A percentile compares a stretch with the other conserved stretches of the same genome.
phyloP scores from a whole-genome alignment of 2,797 vertebrate species.

The Enteromius argenteus region DNA sequence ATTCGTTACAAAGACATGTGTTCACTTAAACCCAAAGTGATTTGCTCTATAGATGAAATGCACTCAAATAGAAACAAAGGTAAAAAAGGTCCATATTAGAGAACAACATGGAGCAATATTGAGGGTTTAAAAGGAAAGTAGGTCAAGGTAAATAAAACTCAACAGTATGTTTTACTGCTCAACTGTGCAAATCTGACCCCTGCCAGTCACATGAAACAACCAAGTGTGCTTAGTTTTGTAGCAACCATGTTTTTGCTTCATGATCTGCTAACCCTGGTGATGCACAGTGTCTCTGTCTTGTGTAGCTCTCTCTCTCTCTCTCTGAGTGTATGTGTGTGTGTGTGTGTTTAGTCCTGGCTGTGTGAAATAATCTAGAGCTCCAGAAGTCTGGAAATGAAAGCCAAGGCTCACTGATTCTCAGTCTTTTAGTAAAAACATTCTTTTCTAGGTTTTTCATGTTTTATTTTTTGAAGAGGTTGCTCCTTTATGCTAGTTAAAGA shows the following conservation, averaged over 20 bases:
- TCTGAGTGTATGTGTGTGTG: background rate
- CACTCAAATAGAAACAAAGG: constrained; percentile 40
- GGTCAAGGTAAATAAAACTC: constrained; percentile 48
- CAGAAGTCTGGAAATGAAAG: background rate
- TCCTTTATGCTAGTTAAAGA: background rate
- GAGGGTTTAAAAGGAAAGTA: constrained; percentile 37
- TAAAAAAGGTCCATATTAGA: constrained; percentile 33
- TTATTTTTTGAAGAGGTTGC: background rate
- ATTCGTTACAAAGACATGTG: constrained; percentile 8
- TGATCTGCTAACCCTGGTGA: background rate
- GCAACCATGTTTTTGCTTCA: background rate
- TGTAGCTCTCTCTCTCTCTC: background rate
- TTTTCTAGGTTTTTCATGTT: background rate
- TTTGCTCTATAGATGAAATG: constrained; percentile 16
- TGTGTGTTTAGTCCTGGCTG: background rate
- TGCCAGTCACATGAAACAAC: background rate
- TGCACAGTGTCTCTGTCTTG: background rate
- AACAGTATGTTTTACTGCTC: background rate
- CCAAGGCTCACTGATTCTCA: background rate
- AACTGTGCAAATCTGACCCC: background rate
- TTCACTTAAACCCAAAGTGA: background rate
- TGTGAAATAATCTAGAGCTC: background rate
- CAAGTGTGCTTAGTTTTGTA: background rate
- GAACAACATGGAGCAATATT: constrained; percentile 5
- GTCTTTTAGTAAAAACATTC: background rate